phyloP scores from a whole-genome alignment of 2,797 vertebrate genomes.

The Acipenser transmontanus region DNA sequence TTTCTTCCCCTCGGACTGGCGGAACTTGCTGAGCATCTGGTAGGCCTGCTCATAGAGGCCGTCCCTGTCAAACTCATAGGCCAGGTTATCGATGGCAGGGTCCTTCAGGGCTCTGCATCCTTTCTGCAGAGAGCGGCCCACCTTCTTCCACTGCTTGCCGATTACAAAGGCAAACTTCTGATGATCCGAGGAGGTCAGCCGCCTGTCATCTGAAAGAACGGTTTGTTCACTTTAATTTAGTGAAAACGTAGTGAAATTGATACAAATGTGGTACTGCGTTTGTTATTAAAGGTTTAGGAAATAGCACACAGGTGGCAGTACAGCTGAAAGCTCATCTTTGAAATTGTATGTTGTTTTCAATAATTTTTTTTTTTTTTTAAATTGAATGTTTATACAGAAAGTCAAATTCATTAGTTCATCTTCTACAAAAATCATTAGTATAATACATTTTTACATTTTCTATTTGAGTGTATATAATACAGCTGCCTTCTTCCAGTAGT shows the following conservation, averaged over 20 bases:
- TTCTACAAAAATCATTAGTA: background rate
- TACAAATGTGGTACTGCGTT: background rate
- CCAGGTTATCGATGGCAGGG: slow-evolving; percentile 80
- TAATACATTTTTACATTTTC: background rate
- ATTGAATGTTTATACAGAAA: too few relatives aligned
- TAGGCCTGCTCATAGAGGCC: slow-evolving; percentile 95
- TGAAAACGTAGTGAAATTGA: too few relatives aligned
- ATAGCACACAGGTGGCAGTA: slow-evolving; percentile 14
- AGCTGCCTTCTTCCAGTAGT: background rate
- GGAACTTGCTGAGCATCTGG: slow-evolving; percentile 83
- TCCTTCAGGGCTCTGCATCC: slow-evolving; percentile 79
- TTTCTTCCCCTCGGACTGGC: slow-evolving; percentile 81
- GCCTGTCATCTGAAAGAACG: slow-evolving; percentile 68
- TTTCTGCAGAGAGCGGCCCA: slow-evolving; percentile 81
- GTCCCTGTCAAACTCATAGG: slow-evolving; percentile 85
- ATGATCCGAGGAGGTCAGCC: slow-evolving; percentile 71
- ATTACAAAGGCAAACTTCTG: slow-evolving; percentile 83
- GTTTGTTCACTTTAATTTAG: too few relatives aligned
- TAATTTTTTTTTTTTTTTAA: background rate
- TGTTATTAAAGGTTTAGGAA: slow-evolving; percentile 11
- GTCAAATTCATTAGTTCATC: too few relatives aligned
- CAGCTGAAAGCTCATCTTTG: background rate
- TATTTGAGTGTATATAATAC: background rate
- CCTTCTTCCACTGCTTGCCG: slow-evolving; percentile 89
- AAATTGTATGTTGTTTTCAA: background rate